Percentiles rank a stretch among this genome's conserved stretches.
Evolutionary conservation across 2,113 vertebrate genomes (phyloP).

Genomic region (Trogon surrucura): DNA sequence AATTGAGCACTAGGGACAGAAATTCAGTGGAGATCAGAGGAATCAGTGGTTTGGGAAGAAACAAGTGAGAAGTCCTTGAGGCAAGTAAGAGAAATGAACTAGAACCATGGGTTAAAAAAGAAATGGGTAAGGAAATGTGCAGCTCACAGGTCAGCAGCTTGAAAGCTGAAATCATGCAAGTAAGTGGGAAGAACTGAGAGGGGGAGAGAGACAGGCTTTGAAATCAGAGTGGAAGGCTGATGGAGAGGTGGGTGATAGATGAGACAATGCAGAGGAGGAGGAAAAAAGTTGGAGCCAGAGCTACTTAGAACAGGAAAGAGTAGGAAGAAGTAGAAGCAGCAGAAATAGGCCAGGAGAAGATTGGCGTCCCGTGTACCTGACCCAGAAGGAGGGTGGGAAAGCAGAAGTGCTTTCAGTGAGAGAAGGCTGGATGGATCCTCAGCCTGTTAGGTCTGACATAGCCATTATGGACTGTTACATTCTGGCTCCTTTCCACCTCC

Average conservation of each 20-base stretch:
- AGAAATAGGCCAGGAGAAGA: constrained; percentile 19
- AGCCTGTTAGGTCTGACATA: not conserved
- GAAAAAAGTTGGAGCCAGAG: not conserved
- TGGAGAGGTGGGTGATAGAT: constrained; percentile 24
- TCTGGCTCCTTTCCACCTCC: constrained; percentile 36
- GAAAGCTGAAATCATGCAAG: not conserved
- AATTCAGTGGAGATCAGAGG: not conserved
- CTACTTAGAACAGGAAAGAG: constrained; percentile 23
- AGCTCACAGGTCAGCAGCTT: not conserved
- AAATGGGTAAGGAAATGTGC: not conserved
- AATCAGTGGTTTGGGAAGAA: not conserved
- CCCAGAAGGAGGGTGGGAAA: constrained; percentile 8
- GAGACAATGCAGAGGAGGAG: constrained; percentile 46
- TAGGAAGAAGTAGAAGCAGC: constrained; percentile 43
- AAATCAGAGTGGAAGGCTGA: constrained; percentile 7
- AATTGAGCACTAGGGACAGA: not conserved
- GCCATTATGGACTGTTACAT: constrained; percentile 3
- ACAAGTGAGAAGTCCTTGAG: not conserved
- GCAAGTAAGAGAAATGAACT: not conserved
- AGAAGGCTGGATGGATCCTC: not conserved
- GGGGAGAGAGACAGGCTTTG: not conserved
- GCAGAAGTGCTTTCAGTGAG: not conserved
- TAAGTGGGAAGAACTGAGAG: not conserved
- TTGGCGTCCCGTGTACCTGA: not conserved
- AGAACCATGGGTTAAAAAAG: not conserved